Conservation (phyloP, 2,113 vertebrate genomes). For the Andinoacara biseriatus region DNA sequence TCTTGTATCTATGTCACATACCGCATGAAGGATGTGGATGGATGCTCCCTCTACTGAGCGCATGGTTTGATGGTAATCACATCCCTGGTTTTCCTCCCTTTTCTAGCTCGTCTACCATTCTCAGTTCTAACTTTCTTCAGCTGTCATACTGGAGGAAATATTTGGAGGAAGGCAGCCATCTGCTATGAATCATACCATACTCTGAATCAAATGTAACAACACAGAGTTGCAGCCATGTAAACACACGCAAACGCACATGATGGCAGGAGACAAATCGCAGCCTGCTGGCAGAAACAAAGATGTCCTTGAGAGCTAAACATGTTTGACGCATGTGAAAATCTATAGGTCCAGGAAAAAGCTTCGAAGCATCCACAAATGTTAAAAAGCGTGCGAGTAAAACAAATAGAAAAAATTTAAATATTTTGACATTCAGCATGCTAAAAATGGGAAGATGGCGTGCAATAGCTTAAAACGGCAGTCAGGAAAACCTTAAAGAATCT, state of each 20-base stretch:
- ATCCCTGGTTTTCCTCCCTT: slow-evolving; percentile 39
- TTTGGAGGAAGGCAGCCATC: slow-evolving; percentile 64
- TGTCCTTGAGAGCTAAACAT: slow-evolving; percentile 21
- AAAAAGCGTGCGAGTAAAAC: not conserved
- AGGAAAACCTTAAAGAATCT: not conserved
- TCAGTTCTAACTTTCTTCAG: slow-evolving; percentile 61
- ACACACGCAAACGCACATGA: slow-evolving; percentile 53
- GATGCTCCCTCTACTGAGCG: slow-evolving; percentile 56
- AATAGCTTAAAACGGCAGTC: not conserved
- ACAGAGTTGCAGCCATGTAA: slow-evolving; percentile 50
- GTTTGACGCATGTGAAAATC: slow-evolving; percentile 45
- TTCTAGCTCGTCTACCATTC: slow-evolving; percentile 56
- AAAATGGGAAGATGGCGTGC: not conserved
- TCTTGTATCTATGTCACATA: slow-evolving; percentile 68
- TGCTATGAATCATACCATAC: slow-evolving; percentile 62
- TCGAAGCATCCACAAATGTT: not conserved
- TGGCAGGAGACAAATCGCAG: slow-evolving; percentile 45
- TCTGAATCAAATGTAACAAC: slow-evolving; percentile 58
- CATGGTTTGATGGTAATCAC: slow-evolving; percentile 67
- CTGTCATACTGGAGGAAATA: slow-evolving; percentile 48
- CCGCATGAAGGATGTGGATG: slow-evolving; percentile 49
- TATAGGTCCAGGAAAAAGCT: slow-evolving; percentile 6
- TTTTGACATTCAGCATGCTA: not conserved
- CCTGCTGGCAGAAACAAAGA: slow-evolving; percentile 54
- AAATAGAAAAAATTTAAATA: slow-evolving; percentile 19